Evolutionary conservation across 2,888 invertebrate species (phyloP).

Genomic region (Imbricaverruca yamaguchii): DNA sequence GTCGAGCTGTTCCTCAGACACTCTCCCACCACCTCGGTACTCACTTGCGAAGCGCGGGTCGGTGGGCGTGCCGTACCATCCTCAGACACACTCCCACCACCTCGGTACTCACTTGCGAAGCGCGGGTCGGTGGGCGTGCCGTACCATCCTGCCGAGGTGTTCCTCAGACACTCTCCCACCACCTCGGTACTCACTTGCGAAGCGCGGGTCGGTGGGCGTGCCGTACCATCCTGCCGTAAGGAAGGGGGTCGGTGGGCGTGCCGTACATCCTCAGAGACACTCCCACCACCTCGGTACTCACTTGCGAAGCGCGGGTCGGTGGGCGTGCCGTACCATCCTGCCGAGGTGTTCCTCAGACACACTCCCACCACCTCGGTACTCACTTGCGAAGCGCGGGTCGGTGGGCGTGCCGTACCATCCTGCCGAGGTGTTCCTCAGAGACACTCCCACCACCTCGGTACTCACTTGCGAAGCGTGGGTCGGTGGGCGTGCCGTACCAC

Average conservation of each 20-base stretch:
- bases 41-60: conserved; percentile 96
- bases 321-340: conserved; percentile 80
- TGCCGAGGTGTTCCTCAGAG: no score
- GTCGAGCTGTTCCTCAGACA: conserved; percentile 55
- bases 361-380: no score
- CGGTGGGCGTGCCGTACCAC: conserved; percentile 87
- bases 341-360: conserved; percentile 54
- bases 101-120: conserved; percentile 82
- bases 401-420: no score
- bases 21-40: conserved; percentile 44
- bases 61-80: conserved; percentile 85
- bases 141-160: conserved; percentile 73
- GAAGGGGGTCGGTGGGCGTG: conserved; percentile 87
- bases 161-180: conserved; percentile 44
- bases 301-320: conserved; percentile 94
- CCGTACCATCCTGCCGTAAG: conserved; percentile 1
- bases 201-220: no score
- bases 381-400: no score
- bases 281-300: conserved; percentile 57
- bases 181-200: no score
- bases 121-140: conserved; percentile 85
- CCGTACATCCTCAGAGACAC: no score
- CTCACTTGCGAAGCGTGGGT: conserved; percentile 95
- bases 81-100: no score
- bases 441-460: conserved; percentile 39